Evolutionary conservation across 2,888 invertebrate species (phyloP).

Genomic region (Ophonus ardosiacus): DNA sequence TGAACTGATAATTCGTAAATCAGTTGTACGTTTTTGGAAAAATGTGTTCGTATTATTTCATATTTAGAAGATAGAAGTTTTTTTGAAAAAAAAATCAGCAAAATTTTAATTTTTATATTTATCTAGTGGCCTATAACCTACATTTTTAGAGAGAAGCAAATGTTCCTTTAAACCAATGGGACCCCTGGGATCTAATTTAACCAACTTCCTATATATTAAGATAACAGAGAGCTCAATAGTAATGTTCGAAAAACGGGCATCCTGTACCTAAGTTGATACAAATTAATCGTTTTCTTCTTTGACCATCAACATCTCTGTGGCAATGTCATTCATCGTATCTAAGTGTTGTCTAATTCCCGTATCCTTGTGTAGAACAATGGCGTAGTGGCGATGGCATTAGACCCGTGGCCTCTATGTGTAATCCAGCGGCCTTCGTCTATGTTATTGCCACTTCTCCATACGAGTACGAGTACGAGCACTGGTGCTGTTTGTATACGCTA

Average conservation of each 20-base stretch:
- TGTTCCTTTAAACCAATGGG: background rate
- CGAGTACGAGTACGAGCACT: too few species aligned
- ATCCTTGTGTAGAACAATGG: constrained; percentile 1
- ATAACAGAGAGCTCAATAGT: background rate
- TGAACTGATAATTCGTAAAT: too few species aligned
- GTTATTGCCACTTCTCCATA: constrained; percentile 56
- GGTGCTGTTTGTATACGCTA: background rate
- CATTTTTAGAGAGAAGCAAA: background rate
- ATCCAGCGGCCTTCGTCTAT: constrained; percentile 58
- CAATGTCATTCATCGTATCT: background rate
- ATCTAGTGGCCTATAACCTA: background rate
- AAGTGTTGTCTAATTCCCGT: constrained; percentile 1
- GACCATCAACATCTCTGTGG: background rate
- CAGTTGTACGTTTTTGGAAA: too few species aligned
- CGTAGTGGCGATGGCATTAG: constrained; percentile 8
- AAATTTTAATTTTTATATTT: background rate
- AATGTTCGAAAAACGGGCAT: background rate
- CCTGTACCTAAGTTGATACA: background rate
- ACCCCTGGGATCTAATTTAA: background rate
- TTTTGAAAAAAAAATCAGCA: background rate
- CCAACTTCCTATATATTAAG: too few species aligned
- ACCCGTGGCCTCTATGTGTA: constrained; percentile 45
- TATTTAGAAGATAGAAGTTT: background rate
- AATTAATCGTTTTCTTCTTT: background rate
- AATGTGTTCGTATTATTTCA: too few species aligned